Base-by-base conservation (phyloP, 2,113 vertebrate genomes). In the Myanophis thanlyinensis region DNA sequence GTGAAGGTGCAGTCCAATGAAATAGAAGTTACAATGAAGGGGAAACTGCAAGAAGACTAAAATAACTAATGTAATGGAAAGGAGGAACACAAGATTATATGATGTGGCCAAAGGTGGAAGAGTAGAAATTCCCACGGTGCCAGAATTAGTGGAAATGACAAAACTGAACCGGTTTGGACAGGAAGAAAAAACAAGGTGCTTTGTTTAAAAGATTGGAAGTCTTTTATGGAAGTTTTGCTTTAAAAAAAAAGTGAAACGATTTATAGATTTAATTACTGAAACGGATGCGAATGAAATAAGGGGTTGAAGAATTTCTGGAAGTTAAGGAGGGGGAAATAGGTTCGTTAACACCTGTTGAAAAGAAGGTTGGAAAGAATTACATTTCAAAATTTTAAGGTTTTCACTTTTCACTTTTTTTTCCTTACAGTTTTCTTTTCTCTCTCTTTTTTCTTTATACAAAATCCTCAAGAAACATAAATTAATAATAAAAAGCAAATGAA, bases 361-460 rank as follows among this genome's bases (percentile, higher is more conserved):
- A 35, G 35, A 80, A 40, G 6, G 35, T 20, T 40, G 67, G n/a
- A 40, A 80, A 20, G 3, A 80, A 80, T 80, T 80, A 22, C 6
- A 80, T 80, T 73, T 40, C 67, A 40, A 40, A 73, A 73, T 13
- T 67, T 67, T 73, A 35, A 15, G 12, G 6, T 22, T 73, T 20
- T 40, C 15, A 6, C 5, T 2, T 35, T n/a, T 40, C 2, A 5
- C 62, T 35, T 73, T 80, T 73, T 7, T 73, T 20, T 20, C 67
- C 67, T 73, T 80, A 67, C 3, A 1, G 15, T 40, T 0, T 80
- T 73, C 23, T 73, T 15, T 20, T 8, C 1, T 0, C 5, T 0
- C n/a, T 6, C 2, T 40, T 11, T 1, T 35, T 73, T 80, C 67
- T 80, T 80, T 80, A 80, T 73, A 35, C 8, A 35, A 35, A 80